Evolutionary conservation across 2,113 vertebrate genomes (phyloP).

Genomic region (Microcebus jonahi): DNA sequence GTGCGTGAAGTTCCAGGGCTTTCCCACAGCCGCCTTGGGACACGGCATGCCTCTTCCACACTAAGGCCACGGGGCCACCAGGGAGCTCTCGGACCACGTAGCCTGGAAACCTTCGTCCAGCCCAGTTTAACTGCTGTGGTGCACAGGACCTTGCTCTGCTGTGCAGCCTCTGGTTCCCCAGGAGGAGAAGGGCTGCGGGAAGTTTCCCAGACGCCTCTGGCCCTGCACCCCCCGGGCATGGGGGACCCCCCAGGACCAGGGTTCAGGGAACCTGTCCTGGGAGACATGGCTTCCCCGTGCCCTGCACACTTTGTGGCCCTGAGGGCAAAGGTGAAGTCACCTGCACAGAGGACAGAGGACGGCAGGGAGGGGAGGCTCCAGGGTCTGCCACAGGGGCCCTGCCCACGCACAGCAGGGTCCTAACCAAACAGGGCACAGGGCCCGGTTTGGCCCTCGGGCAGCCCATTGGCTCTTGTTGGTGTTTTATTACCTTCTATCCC

Average conservation of each 20-base stretch:
- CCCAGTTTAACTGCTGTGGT: fast-evolving
- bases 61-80: fast-evolving
- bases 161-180: fast-evolving
- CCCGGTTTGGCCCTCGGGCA: background rate
- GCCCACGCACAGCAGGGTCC: fast-evolving
- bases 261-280: background rate
- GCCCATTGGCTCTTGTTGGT: too few species aligned
- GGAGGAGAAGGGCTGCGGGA: fast-evolving
- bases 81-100: fast-evolving
- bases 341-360: fast-evolving
- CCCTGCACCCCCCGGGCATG: fast-evolving
- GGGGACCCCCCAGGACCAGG: too few species aligned
- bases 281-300: fast-evolving
- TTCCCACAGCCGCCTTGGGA: background rate
- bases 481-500: background rate
- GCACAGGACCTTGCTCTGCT: fast-evolving
- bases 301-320: fast-evolving
- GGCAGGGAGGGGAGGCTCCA: fast-evolving
- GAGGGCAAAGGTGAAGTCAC: too few species aligned
- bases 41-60: too few species aligned
- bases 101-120: fast-evolving
- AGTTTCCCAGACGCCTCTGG: fast-evolving
- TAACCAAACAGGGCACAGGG: too few species aligned
- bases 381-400: fast-evolving
- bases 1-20: fast-evolving